These are phyloP conservation scores for Lasioglossum baleicum DNA, from an alignment of 1,140 invertebrate species.

Conservation along the genomic window DNA sequence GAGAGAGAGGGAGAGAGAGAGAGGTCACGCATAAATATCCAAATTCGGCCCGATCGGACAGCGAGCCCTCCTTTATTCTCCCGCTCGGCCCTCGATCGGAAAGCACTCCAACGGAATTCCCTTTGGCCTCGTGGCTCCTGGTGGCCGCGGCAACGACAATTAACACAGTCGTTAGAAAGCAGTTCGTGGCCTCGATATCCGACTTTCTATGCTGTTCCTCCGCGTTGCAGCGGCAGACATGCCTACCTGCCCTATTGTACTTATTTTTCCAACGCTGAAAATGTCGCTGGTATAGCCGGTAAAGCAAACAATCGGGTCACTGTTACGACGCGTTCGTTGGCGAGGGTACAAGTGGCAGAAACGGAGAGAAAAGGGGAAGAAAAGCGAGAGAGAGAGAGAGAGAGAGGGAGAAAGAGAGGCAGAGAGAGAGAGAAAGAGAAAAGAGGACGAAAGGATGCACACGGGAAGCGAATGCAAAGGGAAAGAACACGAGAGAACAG, in stretches of 20 bases:
- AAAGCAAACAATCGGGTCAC: conserved; percentile 49
- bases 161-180: conserved; percentile 51
- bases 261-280: conserved; percentile 43
- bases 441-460: too few species aligned
- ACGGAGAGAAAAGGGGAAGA: neutral
- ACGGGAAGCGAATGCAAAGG: too few species aligned
- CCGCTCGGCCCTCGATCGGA: conserved; percentile 26
- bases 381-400: too few species aligned
- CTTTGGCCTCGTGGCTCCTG: conserved; percentile 29
- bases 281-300: conserved; percentile 28
- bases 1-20: too few species aligned
- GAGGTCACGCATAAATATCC: conserved; percentile 16
- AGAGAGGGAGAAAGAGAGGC: neutral
- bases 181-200: conserved; percentile 42
- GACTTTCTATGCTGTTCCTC: conserved; percentile 31
- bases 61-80: conserved; percentile 11
- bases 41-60: conserved; percentile 38
- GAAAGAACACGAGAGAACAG: too few species aligned
- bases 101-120: conserved; percentile 38
- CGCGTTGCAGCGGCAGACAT: neutral
- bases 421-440: neutral
- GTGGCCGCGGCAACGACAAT: conserved; percentile 39
- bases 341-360: conserved; percentile 19
- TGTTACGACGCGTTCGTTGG: conserved; percentile 41
- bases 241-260: too few species aligned